Base-by-base conservation (phyloP, 2,888 invertebrate species). In the Leptinotarsa rubiginosa region DNA sequence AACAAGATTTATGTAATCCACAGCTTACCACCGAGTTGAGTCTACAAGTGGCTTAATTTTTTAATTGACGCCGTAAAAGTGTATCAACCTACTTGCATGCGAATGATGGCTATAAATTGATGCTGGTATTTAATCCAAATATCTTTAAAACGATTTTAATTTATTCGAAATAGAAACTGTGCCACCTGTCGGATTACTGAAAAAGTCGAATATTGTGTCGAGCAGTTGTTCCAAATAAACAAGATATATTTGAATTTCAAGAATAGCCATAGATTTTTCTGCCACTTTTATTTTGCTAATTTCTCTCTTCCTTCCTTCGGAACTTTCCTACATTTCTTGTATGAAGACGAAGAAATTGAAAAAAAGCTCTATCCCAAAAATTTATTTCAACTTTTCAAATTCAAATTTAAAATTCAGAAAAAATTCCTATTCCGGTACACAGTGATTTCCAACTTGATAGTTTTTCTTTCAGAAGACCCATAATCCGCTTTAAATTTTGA, bases 31-130 rank as follows among this genome's bases (percentile, higher is more conserved):
- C 62, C 62, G 31, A 22, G 20, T 56, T 56, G 13, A 15, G 41
- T 25, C 41, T 41, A 69, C 69, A 73, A 73, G 73, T 73, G 73
- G 65, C 73, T 73, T 73, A 73, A 73, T 73, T 73, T 73, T 73
- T 73, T 41, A 73, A 73, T 73, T 73, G 73, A 49, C 65, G 41
- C 73, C 56, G 73, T 73, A 73, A 73, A 73, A 73, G 73, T 69
- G 49, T 69, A 69, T 69, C 69, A 65, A 66, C 73, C 73, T 73
- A 69, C 69, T 73, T 68, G 64, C 65, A 69, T 62, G 31, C 16
- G 41, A 62, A 62, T 41, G 62, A 41, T 62, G 41, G 31, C 62
- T 41, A 62, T 62, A n/a, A 62, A 62, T 62, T 62, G 41, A 62
- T 62, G 62, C 41, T 62, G 62, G 41, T 62, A 31, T 41, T 62